These are phyloP conservation scores for Anagyrus pseudococci DNA, from an alignment of 2,888 invertebrate species.

Conservation along the genomic window DNA sequence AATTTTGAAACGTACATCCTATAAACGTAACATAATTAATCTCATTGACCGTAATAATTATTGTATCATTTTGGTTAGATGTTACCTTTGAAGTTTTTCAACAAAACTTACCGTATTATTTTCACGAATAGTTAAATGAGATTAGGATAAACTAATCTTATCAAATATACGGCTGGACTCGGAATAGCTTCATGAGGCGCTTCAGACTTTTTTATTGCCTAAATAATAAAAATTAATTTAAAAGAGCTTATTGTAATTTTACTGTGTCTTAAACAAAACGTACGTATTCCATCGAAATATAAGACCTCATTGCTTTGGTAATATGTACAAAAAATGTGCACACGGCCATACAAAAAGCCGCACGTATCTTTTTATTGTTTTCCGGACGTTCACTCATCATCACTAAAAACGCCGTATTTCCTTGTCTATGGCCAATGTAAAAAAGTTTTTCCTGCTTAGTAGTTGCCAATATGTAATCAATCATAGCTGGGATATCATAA, in stretches of 20 bases:
- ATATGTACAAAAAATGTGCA: conserved; percentile 63
- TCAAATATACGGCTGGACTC: too few relatives aligned
- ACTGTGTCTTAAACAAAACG: too few relatives aligned
- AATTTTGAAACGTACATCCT: too few relatives aligned
- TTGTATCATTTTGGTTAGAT: too few relatives aligned
- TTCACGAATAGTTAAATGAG: conserved; percentile 9
- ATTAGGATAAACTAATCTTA: too few relatives aligned
- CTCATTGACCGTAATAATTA: too few relatives aligned
- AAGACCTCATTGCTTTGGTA: conserved; percentile 60
- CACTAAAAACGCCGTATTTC: conserved; percentile 74
- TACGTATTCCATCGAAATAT: conserved; percentile 36
- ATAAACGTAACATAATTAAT: too few relatives aligned
- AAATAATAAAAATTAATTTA: not conserved
- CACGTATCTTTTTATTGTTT: conserved; percentile 75
- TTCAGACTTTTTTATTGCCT: not conserved
- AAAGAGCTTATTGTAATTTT: too few relatives aligned
- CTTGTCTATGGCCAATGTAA: conserved; percentile 84
- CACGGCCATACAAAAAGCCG: conserved; percentile 70
- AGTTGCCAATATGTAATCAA: conserved; percentile 72
- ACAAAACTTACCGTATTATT: conserved; percentile 58
- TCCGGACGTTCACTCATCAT: conserved; percentile 71
- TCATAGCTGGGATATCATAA: conserved; percentile 80
- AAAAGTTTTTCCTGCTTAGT: conserved; percentile 71
- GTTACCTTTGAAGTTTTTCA: too few relatives aligned
- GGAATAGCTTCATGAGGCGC: too few relatives aligned